Percentiles rank a stretch among this genome's conserved stretches.
phyloP scores from a whole-genome alignment of 92 coral and sea anemone species.

The Scolanthus callimorphus region DNA sequence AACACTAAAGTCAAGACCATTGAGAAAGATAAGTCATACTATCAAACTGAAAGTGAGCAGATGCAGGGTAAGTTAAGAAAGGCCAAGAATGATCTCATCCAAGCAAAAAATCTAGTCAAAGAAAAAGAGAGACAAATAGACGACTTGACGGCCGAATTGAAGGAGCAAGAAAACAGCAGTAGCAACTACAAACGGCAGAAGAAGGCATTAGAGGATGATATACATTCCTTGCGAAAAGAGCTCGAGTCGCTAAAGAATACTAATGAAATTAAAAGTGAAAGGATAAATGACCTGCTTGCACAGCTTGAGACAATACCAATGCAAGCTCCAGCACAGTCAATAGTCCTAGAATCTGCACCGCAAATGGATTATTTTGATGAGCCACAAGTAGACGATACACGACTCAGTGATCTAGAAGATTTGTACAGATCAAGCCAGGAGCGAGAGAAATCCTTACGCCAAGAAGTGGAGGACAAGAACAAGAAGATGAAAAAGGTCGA shows the following conservation, averaged over 20 bases:
- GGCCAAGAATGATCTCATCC: conserved; percentile 64
- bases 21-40: conserved; percentile 53
- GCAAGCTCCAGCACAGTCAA: conserved; percentile 9
- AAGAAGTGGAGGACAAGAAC: conserved; percentile 43
- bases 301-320: conserved; percentile 45
- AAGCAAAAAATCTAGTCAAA: conserved; percentile 67
- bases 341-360: conserved; percentile 52
- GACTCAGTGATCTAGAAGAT: conserved; percentile 64
- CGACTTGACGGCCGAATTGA: conserved; percentile 44
- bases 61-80: conserved; percentile 56
- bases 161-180: conserved; percentile 48
- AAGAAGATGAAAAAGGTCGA: conserved; percentile 42
- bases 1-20: conserved; percentile 56
- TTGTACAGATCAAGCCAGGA: conserved; percentile 61
- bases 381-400: conserved; percentile 40
- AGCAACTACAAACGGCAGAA: conserved; percentile 50
- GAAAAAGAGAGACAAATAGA: conserved; percentile 67
- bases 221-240: conserved; percentile 55
- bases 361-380: conserved; percentile 28
- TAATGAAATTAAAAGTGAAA: conserved; percentile 58
- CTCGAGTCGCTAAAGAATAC: conserved; percentile 59
- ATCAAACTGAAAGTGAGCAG: conserved; percentile 57
- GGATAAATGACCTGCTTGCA: conserved; percentile 58
- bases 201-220: conserved; percentile 43
- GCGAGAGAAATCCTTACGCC: conserved; percentile 61